Evolutionary conservation across 2,797 vertebrate species (phyloP).

Genomic region (Darevskia nairensis): DNA sequence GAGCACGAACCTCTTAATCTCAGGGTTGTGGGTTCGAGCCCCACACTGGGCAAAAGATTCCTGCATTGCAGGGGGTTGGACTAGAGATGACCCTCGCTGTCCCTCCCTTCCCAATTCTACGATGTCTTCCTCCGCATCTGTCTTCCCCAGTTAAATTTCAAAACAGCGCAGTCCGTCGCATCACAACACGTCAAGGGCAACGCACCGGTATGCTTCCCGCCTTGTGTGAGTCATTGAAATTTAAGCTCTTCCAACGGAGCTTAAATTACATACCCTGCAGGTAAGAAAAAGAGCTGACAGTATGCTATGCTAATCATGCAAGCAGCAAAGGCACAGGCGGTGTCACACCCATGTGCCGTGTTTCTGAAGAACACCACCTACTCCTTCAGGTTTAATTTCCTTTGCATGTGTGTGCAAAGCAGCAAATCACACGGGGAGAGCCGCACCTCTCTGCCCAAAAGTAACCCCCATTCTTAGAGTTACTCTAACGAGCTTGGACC

Average conservation of each 20-base stretch:
- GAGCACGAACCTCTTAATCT: no score
- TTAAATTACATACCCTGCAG: conserved; percentile 9
- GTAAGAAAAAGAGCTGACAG: conserved; percentile 11
- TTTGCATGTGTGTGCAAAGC: background rate
- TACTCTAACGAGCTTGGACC: background rate
- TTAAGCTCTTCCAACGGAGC: background rate
- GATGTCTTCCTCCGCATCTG: background rate
- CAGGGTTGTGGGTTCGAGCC: no score
- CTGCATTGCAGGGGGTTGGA: no score
- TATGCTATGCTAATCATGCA: conserved; percentile 5
- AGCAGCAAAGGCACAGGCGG: background rate
- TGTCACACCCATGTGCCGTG: background rate
- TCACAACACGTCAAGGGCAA: background rate
- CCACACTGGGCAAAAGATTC: no score
- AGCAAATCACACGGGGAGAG: background rate
- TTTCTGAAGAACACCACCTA: background rate
- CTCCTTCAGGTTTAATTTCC: background rate
- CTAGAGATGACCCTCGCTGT: no score
- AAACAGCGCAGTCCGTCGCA: background rate
- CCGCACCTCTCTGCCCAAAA: no score
- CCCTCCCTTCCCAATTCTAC: background rate
- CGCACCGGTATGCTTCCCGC: background rate
- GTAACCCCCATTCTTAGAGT: background rate
- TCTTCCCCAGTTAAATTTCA: background rate
- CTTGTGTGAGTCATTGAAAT: conserved; percentile 26